These are phyloP conservation scores for Vanessa atalanta DNA, from an alignment of 1,140 invertebrate genomes.

Conservation along the genomic window DNA sequence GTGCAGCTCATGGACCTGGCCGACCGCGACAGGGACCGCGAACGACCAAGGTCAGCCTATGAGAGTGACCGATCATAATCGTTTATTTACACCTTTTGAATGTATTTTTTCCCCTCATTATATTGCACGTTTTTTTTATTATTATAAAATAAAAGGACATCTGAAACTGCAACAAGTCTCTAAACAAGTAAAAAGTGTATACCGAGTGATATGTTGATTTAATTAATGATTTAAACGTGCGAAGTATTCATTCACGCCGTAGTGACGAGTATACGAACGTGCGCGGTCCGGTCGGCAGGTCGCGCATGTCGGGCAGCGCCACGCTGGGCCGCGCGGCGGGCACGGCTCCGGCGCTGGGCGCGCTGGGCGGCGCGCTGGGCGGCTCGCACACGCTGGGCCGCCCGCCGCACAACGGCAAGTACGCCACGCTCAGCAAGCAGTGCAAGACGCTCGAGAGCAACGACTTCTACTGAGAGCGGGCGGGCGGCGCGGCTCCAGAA, in stretches of 20 bases:
- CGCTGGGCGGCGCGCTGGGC: constrained; percentile 67
- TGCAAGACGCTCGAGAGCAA: constrained; percentile 96
- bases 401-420: constrained; percentile 87
- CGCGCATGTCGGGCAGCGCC: constrained; percentile 68
- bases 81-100: neutral
- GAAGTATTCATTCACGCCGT: neutral
- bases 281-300: constrained; percentile 33
- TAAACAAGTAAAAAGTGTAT: too few relatives aligned
- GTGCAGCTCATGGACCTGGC: constrained; percentile 75
- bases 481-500: constrained; percentile 80
- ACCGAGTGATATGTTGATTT: too few relatives aligned
- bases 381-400: constrained; percentile 81
- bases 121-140: too few relatives aligned
- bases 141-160: too few relatives aligned
- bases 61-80: neutral
- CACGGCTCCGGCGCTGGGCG: constrained; percentile 81
- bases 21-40: constrained; percentile 52
- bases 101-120: too few relatives aligned
- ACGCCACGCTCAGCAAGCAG: constrained; percentile 95
- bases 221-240: neutral
- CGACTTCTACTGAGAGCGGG: constrained; percentile 95
- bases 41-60: constrained; percentile 50
- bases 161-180: too few relatives aligned
- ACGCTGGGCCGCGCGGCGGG: constrained; percentile 80
- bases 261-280: neutral